These are phyloP conservation scores for Drosophila eugracilis DNA, from an alignment of 1,140 invertebrate species.

Conservation along the genomic window DNA sequence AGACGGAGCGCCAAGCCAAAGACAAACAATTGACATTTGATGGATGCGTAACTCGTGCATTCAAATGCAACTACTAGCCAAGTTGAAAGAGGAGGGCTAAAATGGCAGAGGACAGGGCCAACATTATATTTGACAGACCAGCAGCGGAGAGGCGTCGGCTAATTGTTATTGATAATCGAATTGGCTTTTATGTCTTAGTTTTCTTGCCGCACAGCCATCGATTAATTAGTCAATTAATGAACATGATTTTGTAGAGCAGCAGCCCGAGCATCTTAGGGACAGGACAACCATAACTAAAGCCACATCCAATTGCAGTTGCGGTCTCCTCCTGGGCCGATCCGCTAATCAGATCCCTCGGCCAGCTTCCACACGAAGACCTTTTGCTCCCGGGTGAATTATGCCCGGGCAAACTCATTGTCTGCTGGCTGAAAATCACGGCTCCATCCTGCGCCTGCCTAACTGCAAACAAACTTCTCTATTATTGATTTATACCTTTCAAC, in stretches of 20 bases:
- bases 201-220: conserved; percentile 24
- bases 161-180: conserved; percentile 81
- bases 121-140: conserved; percentile 61
- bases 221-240: conserved; percentile 79
- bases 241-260: conserved; percentile 46
- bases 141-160: conserved; percentile 59
- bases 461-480: conserved; percentile 83
- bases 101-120: not conserved
- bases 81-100: not conserved
- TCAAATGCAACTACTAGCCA: conserved; percentile 56
- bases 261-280: no score
- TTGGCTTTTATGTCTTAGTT: conserved; percentile 54
- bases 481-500: conserved; percentile 84
- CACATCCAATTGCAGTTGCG: conserved; percentile 26
- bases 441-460: conserved; percentile 64
- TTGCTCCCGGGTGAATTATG: conserved; percentile 77
- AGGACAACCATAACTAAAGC: conserved; percentile 15
- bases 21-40: conserved; percentile 83
- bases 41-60: conserved; percentile 82
- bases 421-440: conserved; percentile 70
- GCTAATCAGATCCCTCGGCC: conserved; percentile 67
- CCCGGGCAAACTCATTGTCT: conserved; percentile 80
- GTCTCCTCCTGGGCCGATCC: conserved; percentile 45
- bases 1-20: conserved; percentile 76
- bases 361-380: conserved; percentile 68